Evolutionary conservation across 2,113 vertebrate species (phyloP), one percentile per base, ranked within the genome.

Genomic region (Neomonachus schauinslandi): DNA sequence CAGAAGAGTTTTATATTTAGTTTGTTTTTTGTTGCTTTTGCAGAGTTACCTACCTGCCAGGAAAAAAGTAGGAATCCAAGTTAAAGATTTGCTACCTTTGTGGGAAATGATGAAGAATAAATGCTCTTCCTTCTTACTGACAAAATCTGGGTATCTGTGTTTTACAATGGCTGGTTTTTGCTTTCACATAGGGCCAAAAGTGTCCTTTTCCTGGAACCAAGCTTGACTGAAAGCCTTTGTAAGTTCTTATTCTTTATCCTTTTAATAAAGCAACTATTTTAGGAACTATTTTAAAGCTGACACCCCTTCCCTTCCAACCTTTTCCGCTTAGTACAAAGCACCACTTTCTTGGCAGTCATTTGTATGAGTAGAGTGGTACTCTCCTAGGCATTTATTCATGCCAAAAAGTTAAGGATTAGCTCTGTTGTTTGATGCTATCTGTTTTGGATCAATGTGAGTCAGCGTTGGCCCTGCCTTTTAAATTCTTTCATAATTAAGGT

Each of bases 101-200:
- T 97, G 91, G 91, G 91, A 94, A 96, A 72, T 97, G 93, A 95
- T 93, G 71, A 94, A 95, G 79, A 98, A 26, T 97, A 84, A 98
- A 26, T 97, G 81, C 33, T 96, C 13, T 94, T 95, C 65, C 19
- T 96, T 97, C 61, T 97, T 97, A 46, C 71, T 87, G 87, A 93
- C 65, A 96, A 77, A 94, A 93, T 97, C 86, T 97, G 79, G 36
- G 28, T 92, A 87, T 96, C 82, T 98, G 4, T 95, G 51, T 93
- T 95, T 96, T 95, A 96, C 57, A 93, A 10, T 95, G 91, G 21
- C 33, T 89, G 36, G 55, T 57, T 95, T 98, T 97, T 96, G 86
- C 86, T 96, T 98, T 95, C 87, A 95, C 74, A 9, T 88, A 93
- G 83, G 57, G 72, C 63, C 55, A 89, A 93, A 93, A 89, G 26